Percentiles rank a stretch among this genome's conserved stretches.
These are phyloP conservation scores for Drosophila insularis DNA, from an alignment of 1,140 invertebrate species.

Conservation along the genomic window DNA sequence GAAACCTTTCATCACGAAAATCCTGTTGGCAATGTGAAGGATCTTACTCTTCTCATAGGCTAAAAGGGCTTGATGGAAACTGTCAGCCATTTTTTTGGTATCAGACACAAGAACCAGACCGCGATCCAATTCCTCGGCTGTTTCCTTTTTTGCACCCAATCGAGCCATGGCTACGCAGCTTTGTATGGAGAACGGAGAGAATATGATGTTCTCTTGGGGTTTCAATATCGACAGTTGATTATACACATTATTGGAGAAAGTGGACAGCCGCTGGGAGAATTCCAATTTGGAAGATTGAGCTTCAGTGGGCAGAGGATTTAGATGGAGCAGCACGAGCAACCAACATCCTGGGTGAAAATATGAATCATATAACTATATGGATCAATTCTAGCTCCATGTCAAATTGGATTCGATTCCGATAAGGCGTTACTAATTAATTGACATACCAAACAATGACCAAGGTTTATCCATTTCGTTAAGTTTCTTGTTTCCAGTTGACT, in stretches of 20 bases:
- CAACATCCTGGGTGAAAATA: conserved; percentile 48
- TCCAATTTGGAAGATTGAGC: conserved; percentile 13
- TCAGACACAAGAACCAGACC: conserved; percentile 81
- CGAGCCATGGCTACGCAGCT: conserved; percentile 84
- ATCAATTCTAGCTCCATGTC: neutral
- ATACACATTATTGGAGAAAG: conserved; percentile 61
- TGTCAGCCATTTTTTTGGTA: conserved; percentile 46
- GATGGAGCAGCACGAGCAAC: conserved; percentile 35
- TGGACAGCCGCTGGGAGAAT: conserved; percentile 58
- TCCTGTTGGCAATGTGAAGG: conserved; percentile 70
- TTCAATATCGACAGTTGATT: conserved; percentile 33
- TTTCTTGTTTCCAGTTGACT: neutral
- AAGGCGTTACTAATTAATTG: neutral
- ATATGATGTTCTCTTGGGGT: conserved; percentile 82
- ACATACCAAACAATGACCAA: conserved; percentile 42
- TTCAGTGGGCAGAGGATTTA: conserved; percentile 13
- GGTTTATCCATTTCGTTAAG: conserved; percentile 25
- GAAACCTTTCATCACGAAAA: conserved; percentile 63
- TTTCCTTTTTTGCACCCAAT: conserved; percentile 83
- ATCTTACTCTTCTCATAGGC: conserved; percentile 62
- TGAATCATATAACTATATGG: neutral
- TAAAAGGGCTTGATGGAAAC: conserved; percentile 54
- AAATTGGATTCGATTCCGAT: neutral
- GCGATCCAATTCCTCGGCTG: conserved; percentile 83
- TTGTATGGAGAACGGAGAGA: conserved; percentile 80